Base-by-base conservation (phyloP, 2,888 invertebrate species). In the Agrotis puta region DNA sequence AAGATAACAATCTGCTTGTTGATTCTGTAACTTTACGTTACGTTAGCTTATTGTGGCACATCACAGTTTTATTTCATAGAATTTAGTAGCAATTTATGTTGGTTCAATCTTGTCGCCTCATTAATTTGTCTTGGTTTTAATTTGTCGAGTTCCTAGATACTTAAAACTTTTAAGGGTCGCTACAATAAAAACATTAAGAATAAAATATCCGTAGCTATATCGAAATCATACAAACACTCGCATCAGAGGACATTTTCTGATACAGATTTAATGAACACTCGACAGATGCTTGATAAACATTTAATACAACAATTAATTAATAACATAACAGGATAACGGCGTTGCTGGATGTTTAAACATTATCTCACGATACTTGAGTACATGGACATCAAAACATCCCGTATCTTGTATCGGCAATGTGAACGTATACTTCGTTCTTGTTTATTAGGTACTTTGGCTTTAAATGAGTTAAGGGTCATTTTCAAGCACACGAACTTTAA, bases 321-420 rank as follows among this genome's bases (percentile, higher is more conserved):
- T 64, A 70, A 70, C 69, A 76, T 71, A 84, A 85, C 78, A 77
- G 86, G 82, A 85, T 83, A 74, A 69, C 61, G 70, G 51, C 62
- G 51, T 70, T 67, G 68, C 66, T 83, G 85, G 81, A 88, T 88
- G 89, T 88, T 88, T 89, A 86, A 74, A 81, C 81, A 82, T 84
- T 81, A 88, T 88, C 88, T 84, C 81, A 83, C 70, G 80, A 76
- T 66, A 77, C 39, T 76, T 70, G 64, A 79, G 77, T 79, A 77
- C 47, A 68, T 64, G 70, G 64, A 81, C 74, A 76, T 85, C 83
- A 84, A 82, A 88, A 88, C 89, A 88, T 89, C 86, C 87, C 83
- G 86, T 67, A 67, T 67, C 64, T 70, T 51, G 47, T 59, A 63
- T 53, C 81, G 56, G 67, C 13, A 43, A 82, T 64, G 63, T 66